Percentiles rank a stretch among this genome's conserved stretches.
Evolutionary conservation across 2,888 invertebrate genomes (phyloP).

Genomic region (Chrysolina haemoptera): DNA sequence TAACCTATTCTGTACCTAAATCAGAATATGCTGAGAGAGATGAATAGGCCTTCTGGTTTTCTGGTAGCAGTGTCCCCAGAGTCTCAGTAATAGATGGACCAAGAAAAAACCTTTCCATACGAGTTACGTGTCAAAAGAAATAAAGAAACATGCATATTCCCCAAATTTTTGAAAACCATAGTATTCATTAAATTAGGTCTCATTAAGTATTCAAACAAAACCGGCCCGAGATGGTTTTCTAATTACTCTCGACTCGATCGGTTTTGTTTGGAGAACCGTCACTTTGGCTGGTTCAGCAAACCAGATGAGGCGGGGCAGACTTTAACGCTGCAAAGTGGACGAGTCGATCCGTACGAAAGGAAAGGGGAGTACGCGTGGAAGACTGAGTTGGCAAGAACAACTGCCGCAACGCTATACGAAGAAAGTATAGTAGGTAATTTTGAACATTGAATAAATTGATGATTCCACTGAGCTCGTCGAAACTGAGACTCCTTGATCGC

Average conservation of each 20-base stretch:
- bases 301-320: conserved; percentile 23
- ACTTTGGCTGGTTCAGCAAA: conserved; percentile 18
- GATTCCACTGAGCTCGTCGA: too few relatives aligned
- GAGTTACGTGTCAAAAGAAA: too few relatives aligned
- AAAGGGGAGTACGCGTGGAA: conserved; percentile 26
- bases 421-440: conserved; percentile 27
- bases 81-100: too few relatives aligned
- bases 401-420: conserved; percentile 13
- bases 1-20: too few relatives aligned
- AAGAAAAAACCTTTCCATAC: too few relatives aligned
- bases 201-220: neutral
- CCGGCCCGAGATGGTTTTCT: neutral
- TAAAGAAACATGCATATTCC: too few relatives aligned
- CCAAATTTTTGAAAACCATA: too few relatives aligned
- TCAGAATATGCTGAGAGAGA: too few relatives aligned
- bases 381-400: neutral
- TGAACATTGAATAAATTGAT: neutral
- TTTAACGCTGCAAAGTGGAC: conserved; percentile 30
- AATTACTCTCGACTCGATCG: neutral
- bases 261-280: conserved; percentile 20
- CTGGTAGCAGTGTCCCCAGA: too few relatives aligned
- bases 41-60: too few relatives aligned
- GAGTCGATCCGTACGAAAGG: conserved; percentile 27
- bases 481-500: too few relatives aligned
- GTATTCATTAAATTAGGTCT: too few relatives aligned